A percentile compares a stretch with the other conserved stretches of the same genome.
Conservation (phyloP, 92 coral and sea anemone genomes). For the Epizoanthus rinbou region DNA sequence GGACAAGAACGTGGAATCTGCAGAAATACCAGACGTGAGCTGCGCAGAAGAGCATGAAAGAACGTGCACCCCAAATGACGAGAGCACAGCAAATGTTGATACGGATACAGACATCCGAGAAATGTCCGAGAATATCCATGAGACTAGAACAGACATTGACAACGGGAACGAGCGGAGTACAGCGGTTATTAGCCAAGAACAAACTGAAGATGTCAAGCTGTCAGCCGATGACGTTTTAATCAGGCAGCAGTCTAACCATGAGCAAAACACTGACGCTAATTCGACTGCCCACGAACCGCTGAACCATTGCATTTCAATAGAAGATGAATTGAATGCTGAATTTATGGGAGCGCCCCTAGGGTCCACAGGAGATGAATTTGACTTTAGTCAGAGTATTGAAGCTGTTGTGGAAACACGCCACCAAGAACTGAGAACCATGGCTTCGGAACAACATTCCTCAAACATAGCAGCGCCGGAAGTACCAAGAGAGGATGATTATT, state of each 20-base stretch:
- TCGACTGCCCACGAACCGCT: not conserved
- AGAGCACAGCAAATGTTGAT: not conserved
- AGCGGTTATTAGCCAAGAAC: not conserved
- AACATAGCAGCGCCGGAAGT: not conserved
- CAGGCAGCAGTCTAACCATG: not conserved
- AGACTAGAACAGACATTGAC: not conserved
- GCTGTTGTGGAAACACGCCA: slow-evolving; percentile 33
- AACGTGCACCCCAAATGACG: not conserved
- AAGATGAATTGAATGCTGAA: slow-evolving; percentile 34
- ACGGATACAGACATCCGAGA: slow-evolving; percentile 14
- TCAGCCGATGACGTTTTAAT: not conserved
- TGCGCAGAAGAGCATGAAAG: not conserved
- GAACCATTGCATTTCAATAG: slow-evolving; percentile 21
- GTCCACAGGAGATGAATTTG: slow-evolving; percentile 13
- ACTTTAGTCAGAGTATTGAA: slow-evolving; percentile 38
- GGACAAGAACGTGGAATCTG: not conserved
- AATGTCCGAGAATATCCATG: not conserved
- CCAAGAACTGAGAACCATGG: slow-evolving; percentile 12
- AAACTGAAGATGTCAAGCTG: not conserved
- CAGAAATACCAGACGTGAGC: not conserved
- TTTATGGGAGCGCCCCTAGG: slow-evolving; percentile 44
- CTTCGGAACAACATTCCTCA: not conserved
- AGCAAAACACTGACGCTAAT: not conserved
- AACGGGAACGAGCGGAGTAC: not conserved
- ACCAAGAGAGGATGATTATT: not conserved